Evolutionary conservation across 2,113 vertebrate genomes (phyloP), one percentile per base, ranked within the genome.

Genomic region (Psilopogon haemacephalus): DNA sequence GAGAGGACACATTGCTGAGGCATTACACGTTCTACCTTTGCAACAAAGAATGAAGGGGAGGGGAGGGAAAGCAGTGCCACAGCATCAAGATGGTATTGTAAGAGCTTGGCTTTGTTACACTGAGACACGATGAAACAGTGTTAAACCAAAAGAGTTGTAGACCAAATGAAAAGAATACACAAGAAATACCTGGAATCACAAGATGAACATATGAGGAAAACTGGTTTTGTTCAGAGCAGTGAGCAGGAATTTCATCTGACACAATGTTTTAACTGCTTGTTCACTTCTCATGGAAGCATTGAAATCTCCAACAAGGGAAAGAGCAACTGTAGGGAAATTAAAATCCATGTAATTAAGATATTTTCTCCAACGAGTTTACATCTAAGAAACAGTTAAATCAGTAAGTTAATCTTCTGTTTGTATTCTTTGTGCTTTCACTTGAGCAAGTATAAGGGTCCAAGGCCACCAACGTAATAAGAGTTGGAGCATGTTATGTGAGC

Each of bases 1-100:
- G 80, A 93, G 48, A 81, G 65, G 59, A 90, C 74, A 91, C 37
- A 74, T 93, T 92, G 84, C 78, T 95, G 71, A 91, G 32, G 11
- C 50, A 44, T 92, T 79, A 69, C 48, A 78, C 84, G 37, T 35
- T 93, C 73, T 72, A n/a, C 23, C 30, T 77, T 56, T 86, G 30
- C 15, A 73, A 26, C 12, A 68, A 50, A 50, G 60, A 38, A 62
- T 1, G 3, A 84, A 14, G 14, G 8, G 19, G 58, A 72, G 44
- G 38, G 8, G 58, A 72, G 44, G 38, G 8, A 89, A 84, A 54
- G 14, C 6, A 74, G 20, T 35, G 38, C 19, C 54, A 35, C 17
- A 24, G 17, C 15, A 67, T 32, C 55, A 30, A 56, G 58, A 62
- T 48, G 58, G 35, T 44, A 52, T 26, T 60, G 26, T 37, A 73